A percentile compares a stretch with the other conserved stretches of the same genome.
Evolutionary conservation across 2,888 invertebrate species (phyloP).

Genomic region (Lasioglossum pauxillum): DNA sequence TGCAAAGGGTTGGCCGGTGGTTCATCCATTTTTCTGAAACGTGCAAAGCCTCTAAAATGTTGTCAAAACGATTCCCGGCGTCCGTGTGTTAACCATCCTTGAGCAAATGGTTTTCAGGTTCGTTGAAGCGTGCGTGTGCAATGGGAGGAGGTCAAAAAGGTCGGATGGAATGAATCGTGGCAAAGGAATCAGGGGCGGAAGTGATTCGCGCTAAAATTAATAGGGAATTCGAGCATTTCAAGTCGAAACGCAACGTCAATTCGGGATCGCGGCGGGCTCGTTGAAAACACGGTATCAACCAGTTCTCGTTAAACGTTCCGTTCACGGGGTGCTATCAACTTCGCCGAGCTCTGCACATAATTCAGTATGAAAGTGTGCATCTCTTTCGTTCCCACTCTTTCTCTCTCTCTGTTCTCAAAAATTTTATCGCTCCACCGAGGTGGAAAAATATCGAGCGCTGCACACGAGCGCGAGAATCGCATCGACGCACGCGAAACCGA

Average conservation of each 20-base stretch:
- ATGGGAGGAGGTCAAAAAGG: not conserved
- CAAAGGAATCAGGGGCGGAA: not conserved
- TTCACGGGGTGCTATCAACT: not conserved
- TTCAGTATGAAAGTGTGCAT: not conserved
- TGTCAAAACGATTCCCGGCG: not conserved
- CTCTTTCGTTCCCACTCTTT: not conserved
- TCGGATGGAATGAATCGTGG: not conserved
- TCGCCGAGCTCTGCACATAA: not conserved
- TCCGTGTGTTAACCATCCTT: not conserved
- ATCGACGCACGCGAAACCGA: slow-evolving; percentile 5
- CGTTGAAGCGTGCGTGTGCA: not conserved
- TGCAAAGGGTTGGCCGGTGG: no score
- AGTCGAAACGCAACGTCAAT: not conserved
- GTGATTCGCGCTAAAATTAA: not conserved
- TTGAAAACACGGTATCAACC: not conserved
- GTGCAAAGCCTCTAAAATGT: not conserved
- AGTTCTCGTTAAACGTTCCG: not conserved
- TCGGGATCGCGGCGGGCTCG: not conserved
- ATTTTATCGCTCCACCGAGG: not conserved
- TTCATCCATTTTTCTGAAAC: not conserved
- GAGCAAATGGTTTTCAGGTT: not conserved
- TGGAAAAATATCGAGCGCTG: not conserved
- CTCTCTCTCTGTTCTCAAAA: not conserved
- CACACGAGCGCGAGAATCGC: not conserved
- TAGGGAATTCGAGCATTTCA: not conserved